A percentile compares a stretch with the other conserved stretches of the same genome.
phyloP scores from a whole-genome alignment of 2,113 vertebrate species.

The Burhinus bistriatus region DNA sequence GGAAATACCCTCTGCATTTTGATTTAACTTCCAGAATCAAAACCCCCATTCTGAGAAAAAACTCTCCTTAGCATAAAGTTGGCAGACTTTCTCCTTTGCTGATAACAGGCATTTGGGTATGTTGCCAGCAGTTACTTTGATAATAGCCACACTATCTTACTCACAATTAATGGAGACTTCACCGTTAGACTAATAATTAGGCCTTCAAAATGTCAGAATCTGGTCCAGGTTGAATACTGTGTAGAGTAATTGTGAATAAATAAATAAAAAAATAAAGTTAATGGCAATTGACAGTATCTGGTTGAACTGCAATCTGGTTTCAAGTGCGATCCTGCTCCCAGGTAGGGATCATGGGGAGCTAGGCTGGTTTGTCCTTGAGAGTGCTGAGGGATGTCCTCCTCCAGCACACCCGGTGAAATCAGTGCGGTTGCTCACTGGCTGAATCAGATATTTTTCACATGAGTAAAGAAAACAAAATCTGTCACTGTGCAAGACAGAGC shows the following conservation, averaged over 20 bases:
- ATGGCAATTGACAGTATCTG: not conserved
- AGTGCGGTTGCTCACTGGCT: not conserved
- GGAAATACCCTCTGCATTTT: not conserved
- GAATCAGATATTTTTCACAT: not conserved
- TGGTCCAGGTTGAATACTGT: not conserved
- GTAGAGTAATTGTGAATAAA: not conserved
- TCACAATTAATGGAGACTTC: not conserved
- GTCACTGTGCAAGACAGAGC: not conserved
- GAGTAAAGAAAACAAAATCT: not conserved
- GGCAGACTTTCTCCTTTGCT: conserved; percentile 18
- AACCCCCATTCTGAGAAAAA: not conserved
- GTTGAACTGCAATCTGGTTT: not conserved
- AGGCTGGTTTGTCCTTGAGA: fast-evolving
- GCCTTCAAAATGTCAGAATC: conserved; percentile 22
- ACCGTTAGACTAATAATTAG: conserved; percentile 17
- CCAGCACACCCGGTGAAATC: not conserved
- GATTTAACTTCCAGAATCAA: not conserved
- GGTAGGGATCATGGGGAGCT: fast-evolving
- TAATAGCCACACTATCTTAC: not conserved
- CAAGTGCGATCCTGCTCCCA: not conserved
- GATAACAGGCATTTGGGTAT: not conserved
- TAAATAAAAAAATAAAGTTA: not conserved
- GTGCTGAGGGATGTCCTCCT: not conserved
- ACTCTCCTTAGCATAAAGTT: not conserved
- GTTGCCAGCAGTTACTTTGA: conserved; percentile 1